These are phyloP conservation scores for Seladonia tumulorum DNA, from an alignment of 2,888 invertebrate species.

Conservation along the genomic window DNA sequence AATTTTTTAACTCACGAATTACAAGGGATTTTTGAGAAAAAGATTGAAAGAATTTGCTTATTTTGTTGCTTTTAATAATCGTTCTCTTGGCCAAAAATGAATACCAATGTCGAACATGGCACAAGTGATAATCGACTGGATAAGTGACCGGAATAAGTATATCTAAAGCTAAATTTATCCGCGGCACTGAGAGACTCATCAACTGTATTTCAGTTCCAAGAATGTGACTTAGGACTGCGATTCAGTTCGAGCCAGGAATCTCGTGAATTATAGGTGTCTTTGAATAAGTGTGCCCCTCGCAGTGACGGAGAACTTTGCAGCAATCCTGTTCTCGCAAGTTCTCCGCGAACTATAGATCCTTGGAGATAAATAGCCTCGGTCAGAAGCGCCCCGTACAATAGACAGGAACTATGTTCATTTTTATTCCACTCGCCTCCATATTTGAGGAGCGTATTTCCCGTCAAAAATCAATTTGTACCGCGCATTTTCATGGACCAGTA, in stretches of 20 bases:
- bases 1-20: no score
- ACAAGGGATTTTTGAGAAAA: no score
- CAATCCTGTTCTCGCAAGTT: constrained; percentile 14
- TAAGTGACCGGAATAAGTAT: background rate
- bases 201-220: background rate
- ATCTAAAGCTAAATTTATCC: background rate
- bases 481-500: background rate
- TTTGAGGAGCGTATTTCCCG: background rate
- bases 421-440: background rate
- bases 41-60: no score
- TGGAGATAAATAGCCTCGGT: background rate
- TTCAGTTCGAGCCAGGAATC: background rate
- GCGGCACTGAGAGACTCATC: background rate
- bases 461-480: background rate
- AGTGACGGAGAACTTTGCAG: constrained; percentile 1
- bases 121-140: background rate
- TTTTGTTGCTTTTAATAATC: no score
- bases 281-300: background rate
- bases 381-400: background rate
- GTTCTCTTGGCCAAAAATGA: no score
- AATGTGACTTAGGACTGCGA: background rate
- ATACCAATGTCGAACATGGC: no score
- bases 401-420: background rate
- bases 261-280: constrained; percentile 10
- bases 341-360: background rate